Base-by-base conservation (phyloP, 2,888 invertebrate genomes). In the Eristalis pertinax region DNA sequence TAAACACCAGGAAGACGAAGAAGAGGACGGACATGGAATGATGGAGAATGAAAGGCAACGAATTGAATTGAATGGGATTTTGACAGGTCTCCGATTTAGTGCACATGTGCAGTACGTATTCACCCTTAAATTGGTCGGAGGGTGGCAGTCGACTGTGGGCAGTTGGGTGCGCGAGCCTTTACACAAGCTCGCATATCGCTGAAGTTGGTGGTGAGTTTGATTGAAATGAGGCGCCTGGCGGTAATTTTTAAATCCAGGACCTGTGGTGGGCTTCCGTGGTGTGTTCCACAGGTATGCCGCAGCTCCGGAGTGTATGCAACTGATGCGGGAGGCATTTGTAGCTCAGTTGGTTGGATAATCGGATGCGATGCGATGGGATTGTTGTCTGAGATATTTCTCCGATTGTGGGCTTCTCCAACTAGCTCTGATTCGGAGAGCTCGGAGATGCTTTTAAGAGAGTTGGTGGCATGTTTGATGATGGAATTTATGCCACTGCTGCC, bases 101-200 rank as follows among this genome's bases (percentile, higher is more conserved):
- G 87, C 87, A 87, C 87, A 87, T 87, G 87, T 80, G 87, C 87
- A 79, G 76, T 87, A 41, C 2, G 19, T 84, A 76, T 80, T 87
- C 87, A 87, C 84, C 87, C 75, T 38, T 75, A 77, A n/a, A 56
- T 56, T 43, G 70, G 22, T 29, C 24, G 70, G 50, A 63, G 77
- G 83, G 81, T 60, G 72, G 63, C 7, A 32, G 26, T 35, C n/a
- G 15, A 5, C 19, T 41, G 15, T 43, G 60, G 50, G 64, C 7
- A 35, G 35, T 58, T 64, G 22, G 43, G 24, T 68, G 32, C 67
- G 41, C 11, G 10, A 50, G 58, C 41, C 63, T 81, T 76, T 32
- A 22, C 50, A 50, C 50, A 50, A 50, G 7, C 50, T 50, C 50
- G 10, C 50, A n/a, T n/a, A n/a, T 19, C 19, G 19, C 1, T 19